Conservation (phyloP, 2,113 vertebrate genomes). For the Callocephalon fimbriatum region DNA sequence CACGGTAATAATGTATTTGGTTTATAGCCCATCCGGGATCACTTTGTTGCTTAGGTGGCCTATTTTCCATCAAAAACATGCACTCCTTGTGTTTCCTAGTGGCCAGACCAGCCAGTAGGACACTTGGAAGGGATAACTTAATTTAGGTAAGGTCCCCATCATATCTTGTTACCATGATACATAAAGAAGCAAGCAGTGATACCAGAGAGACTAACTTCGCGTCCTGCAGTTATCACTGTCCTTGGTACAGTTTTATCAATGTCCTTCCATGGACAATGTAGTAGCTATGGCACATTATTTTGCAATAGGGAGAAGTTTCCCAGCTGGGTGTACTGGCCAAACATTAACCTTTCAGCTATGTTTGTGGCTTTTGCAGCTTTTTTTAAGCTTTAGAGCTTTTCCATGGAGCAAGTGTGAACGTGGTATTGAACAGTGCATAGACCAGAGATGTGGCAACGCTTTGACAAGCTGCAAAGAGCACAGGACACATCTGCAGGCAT, state of each 20-base stretch:
- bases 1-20: not conserved
- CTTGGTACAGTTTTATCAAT: not conserved
- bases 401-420: not conserved
- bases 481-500: not conserved
- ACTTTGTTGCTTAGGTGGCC: not conserved
- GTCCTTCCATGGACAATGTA: not conserved
- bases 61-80: not conserved
- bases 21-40: not conserved
- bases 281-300: not conserved
- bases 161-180: not conserved
- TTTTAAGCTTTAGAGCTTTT: not conserved
- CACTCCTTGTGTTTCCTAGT: not conserved
- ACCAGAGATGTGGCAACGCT: not conserved
- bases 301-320: not conserved
- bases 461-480: not conserved
- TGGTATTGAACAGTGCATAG: not conserved
- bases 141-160: accelerated
- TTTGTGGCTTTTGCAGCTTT: not conserved
- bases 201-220: not conserved
- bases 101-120: not conserved
- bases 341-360: not conserved
- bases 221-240: not conserved
- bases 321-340: not conserved
- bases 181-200: not conserved
- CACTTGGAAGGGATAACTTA: accelerated